Base-by-base conservation (phyloP, 2,113 vertebrate species). In the Lanius ludovicianus region DNA sequence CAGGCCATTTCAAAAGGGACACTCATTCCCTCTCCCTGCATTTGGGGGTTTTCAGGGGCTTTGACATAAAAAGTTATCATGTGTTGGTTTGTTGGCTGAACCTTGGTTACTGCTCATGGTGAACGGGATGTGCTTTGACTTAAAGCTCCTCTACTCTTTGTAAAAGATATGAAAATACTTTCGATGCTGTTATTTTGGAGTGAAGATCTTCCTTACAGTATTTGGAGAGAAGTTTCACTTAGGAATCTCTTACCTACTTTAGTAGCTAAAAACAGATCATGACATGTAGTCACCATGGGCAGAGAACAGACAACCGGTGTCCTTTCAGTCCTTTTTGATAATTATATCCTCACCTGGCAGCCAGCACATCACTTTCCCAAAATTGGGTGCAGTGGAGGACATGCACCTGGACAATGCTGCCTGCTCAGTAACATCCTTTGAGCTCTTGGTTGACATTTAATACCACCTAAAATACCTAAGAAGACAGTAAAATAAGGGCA, bases 41-140 rank as follows among this genome's bases (percentile, higher is more conserved):
- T 33, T 31, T 82, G 5, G 7, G 37, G 37, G 5, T 77, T 73
- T 83, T 25, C 9, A 69, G n/a, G 25, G 25, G 5, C 18, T 96
- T 92, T 65, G 28, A 37, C 10, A 37, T 8, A 62, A 9, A 44
- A 79, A 52, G 9, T 59, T 60, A 28, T 37, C 16, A 3, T 18
- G 4, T n/a, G 6, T 59, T 57, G 4, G 8, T 44, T 83, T 77
- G 56, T 19, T 35, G 53, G 8, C 3, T 49, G 28, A 89, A 35
- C 2, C 2, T n/a, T 60, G 41, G 9, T 42, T 68, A 67, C 24
- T 31, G 27, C 27, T 88, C 0, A 0, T 62, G 31, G 16, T 33
- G 15, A 81, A 39, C 10, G 30, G 18, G 5, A 25, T 53, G 12
- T 71, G 7, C 7, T 86, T 81, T 77, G 15, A 33, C 24, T 60